These are phyloP conservation scores for Gallinago solitaria DNA, from an alignment of 2,797 vertebrate species.

Conservation along the genomic window DNA sequence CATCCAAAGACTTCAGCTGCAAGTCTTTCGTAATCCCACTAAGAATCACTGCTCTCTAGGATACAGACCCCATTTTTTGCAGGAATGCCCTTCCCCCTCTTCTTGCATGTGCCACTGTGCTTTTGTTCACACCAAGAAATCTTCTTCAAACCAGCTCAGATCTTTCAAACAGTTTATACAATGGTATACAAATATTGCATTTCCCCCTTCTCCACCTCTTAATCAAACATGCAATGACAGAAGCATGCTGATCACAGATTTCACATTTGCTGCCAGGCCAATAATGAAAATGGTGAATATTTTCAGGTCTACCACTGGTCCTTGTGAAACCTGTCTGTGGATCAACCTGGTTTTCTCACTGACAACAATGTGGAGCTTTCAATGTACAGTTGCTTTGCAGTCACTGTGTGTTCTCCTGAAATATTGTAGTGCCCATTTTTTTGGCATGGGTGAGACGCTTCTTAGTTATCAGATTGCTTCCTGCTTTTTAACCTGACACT, in stretches of 20 bases:
- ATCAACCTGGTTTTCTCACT: not conserved
- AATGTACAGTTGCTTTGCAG: not conserved
- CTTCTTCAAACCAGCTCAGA: not conserved
- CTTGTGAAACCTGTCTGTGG: not conserved
- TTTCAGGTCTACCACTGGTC: not conserved
- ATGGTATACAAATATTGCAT: not conserved
- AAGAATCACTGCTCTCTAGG: not conserved
- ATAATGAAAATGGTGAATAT: not conserved
- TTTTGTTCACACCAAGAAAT: not conserved
- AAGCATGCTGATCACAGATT: not conserved
- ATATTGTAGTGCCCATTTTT: fast-evolving
- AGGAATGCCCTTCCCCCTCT: not conserved
- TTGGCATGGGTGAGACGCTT: not conserved
- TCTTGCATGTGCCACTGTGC: not conserved
- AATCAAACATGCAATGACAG: not conserved
- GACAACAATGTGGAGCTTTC: not conserved
- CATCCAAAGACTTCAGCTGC: not conserved
- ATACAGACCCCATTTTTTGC: not conserved
- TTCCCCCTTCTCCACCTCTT: not conserved
- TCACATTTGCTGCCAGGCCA: not conserved
- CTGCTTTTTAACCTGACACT: not conserved
- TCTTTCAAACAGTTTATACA: not conserved
- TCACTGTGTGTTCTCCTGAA: not conserved
- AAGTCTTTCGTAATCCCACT: not conserved
- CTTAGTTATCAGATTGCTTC: not conserved